A percentile compares a stretch with the other conserved stretches of the same genome.
phyloP scores from a whole-genome alignment of 2,797 vertebrate genomes.

The Alca torda region DNA sequence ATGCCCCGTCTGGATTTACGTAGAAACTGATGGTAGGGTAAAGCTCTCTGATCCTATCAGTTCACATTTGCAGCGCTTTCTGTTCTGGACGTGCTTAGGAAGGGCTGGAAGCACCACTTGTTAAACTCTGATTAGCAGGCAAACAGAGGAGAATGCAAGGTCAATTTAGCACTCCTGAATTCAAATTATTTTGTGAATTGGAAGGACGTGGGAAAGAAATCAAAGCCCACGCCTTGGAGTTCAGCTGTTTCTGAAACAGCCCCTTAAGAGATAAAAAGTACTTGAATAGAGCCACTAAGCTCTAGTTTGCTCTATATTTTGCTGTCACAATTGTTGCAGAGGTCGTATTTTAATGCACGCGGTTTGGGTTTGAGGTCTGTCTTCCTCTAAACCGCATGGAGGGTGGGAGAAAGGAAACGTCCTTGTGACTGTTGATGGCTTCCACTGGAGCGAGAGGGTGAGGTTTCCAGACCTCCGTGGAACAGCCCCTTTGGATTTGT shows the following conservation, averaged over 20 bases:
- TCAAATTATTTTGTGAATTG: slow-evolving; percentile 21
- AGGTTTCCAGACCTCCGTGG: background rate
- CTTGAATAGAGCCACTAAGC: background rate
- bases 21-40: background rate
- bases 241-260: background rate
- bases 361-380: background rate
- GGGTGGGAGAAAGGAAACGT: background rate
- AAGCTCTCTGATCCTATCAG: slow-evolving; percentile 31
- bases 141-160: slow-evolving; percentile 48
- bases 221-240: background rate
- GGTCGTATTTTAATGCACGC: background rate
- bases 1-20: slow-evolving; percentile 24
- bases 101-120: background rate
- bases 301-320: background rate
- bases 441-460: background rate
- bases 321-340: background rate
- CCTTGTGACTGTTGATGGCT: background rate
- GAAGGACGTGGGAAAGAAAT: background rate
- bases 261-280: background rate
- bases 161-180: slow-evolving; percentile 2
- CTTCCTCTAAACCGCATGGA: background rate
- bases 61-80: slow-evolving; percentile 19
- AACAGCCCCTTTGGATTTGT: background rate
- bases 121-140: slow-evolving; percentile 47
- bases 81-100: background rate